These are phyloP conservation scores for Chelon labrosus DNA, from an alignment of 2,797 vertebrate species.

Conservation along the genomic window DNA sequence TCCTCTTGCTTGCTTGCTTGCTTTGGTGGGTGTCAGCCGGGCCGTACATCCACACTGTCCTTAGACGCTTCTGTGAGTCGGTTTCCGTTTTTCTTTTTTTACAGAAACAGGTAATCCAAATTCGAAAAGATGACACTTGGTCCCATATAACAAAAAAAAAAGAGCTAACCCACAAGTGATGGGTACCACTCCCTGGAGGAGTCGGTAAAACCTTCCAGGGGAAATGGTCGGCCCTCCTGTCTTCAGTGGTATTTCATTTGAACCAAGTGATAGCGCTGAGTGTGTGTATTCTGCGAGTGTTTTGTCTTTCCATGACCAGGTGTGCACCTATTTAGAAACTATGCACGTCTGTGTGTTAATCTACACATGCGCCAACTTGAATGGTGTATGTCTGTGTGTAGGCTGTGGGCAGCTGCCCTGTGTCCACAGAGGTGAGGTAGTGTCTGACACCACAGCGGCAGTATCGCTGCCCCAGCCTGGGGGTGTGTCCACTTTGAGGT, in stretches of 20 bases:
- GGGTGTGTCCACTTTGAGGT: constrained; percentile 87
- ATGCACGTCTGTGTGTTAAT: constrained; percentile 60
- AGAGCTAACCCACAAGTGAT: constrained; percentile 62
- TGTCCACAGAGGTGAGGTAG: constrained; percentile 90
- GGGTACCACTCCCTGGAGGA: constrained; percentile 67
- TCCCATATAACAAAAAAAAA: constrained; percentile 79
- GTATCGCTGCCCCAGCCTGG: constrained; percentile 80
- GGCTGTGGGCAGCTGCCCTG: constrained; percentile 86
- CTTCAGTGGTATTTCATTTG: constrained; percentile 84
- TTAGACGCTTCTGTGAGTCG: constrained; percentile 44
- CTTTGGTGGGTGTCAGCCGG: constrained; percentile 33
- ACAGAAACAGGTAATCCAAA: constrained; percentile 67
- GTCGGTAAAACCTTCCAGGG: constrained; percentile 40
- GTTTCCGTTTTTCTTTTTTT: constrained; percentile 52
- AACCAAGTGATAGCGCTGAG: constrained; percentile 79
- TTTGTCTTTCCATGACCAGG: constrained; percentile 42
- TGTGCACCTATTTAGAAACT: constrained; percentile 57
- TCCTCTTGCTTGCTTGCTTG: constrained; percentile 26
- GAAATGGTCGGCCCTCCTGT: constrained; percentile 83
- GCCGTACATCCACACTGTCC: constrained; percentile 58
- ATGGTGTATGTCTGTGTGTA: constrained; percentile 72
- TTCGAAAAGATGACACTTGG: constrained; percentile 80
- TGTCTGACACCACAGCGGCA: constrained; percentile 86
- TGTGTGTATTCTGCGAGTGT: constrained; percentile 52
- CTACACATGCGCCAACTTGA: constrained; percentile 53